Evolutionary conservation across 2,888 invertebrate species (phyloP).

Genomic region (Dermolepida albohirtum): DNA sequence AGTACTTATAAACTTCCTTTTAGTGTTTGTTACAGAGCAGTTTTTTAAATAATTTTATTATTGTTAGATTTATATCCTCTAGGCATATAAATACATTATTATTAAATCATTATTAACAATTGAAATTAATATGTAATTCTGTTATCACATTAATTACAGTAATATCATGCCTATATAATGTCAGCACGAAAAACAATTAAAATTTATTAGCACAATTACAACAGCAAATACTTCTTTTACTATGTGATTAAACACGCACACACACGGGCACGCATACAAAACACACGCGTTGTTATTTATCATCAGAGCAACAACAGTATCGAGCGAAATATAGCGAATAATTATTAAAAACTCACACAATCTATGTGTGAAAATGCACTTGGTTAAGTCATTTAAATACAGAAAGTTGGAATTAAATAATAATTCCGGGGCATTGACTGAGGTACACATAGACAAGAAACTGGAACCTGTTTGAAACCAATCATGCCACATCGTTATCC

Average conservation of each 20-base stretch:
- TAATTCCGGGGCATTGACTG: constrained; percentile 61
- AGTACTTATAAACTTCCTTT: too few relatives aligned
- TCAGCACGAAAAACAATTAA: constrained; percentile 12
- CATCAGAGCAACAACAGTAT: constrained; percentile 1
- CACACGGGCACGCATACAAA: too few relatives aligned
- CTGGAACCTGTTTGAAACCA: constrained; percentile 59
- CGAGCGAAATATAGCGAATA: background rate
- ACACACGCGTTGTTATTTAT: background rate
- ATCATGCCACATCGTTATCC: constrained; percentile 60
- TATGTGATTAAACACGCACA: too few relatives aligned
- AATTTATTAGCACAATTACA: constrained; percentile 13
- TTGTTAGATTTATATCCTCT: too few relatives aligned
- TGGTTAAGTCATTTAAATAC: constrained; percentile 60
- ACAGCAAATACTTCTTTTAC: background rate
- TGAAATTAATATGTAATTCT: constrained; percentile 27
- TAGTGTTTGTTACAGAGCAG: too few relatives aligned
- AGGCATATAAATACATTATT: too few relatives aligned
- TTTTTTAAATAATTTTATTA: too few relatives aligned
- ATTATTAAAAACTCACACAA: background rate
- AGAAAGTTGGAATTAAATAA: constrained; percentile 61
- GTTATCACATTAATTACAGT: constrained; percentile 16
- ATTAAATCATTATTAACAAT: too few relatives aligned
- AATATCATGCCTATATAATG: constrained; percentile 17
- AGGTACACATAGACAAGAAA: constrained; percentile 52
- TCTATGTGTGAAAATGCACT: constrained; percentile 52